Evolutionary conservation across 2,888 invertebrate genomes (phyloP), one percentile per base, ranked within the genome.

Genomic region (Miltochrista miniata): DNA sequence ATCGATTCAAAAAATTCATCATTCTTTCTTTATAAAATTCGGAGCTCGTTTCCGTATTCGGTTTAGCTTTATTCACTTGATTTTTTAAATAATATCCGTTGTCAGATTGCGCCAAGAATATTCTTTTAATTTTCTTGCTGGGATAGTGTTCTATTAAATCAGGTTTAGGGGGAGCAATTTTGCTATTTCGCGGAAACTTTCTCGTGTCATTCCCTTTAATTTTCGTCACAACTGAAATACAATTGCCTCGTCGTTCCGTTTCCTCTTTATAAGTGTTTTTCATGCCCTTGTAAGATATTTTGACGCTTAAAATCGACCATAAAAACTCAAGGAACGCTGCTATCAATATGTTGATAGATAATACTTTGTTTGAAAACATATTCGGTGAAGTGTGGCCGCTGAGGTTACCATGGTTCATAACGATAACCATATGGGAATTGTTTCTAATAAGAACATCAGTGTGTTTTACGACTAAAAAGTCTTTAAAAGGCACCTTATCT

Each of bases 211-310:
- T 93, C 0, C 93, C 93, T 74, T 93, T 93, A n/a, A 90, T 89
- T 53, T 90, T 90, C 0, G 93, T 93, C 0, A 92, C 92, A 0
- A 93, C 92, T 31, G 92, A 90, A 24, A 93, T 83, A 39, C 90
- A 89, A 44, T 92, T 92, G 0, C 92, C 88, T 49, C 90, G 77
- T n/a, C 87, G 72, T 11, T 88, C 82, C 14, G 79, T 82, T 15
- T 92, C 93, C n/a, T 93, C 93, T 49, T 93, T 93, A 64, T 94
- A 94, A 36, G 81, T 86, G 54, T 91, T 93, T 51, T 79, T 90
- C 94, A 94, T 94, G 18, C 95, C 95, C 58, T 88, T 91, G 60
- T 93, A 93, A 0, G 93, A 91, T 18, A 94, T 92, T 72, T 92
- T 93, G 0, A 93, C 79, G 41, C 94, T 93, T 13, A 95, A 72